phyloP scores from a whole-genome alignment of 2,113 vertebrate species.

The Callospermophilus lateralis region DNA sequence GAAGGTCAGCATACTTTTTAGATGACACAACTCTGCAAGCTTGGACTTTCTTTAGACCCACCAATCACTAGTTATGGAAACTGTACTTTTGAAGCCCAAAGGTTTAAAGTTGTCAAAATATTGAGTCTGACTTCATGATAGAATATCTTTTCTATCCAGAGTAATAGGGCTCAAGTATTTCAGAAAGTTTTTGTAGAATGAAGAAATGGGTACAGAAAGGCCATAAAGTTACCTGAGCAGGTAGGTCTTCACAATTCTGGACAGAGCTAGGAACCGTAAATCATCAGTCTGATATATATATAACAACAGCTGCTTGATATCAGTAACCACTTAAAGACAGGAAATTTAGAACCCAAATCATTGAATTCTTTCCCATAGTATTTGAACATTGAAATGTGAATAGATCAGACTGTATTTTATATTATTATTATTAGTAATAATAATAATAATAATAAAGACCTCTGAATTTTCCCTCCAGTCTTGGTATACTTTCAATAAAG shows the following conservation, averaged over 20 bases:
- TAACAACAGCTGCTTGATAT: neutral
- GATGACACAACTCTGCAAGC: conserved; percentile 25
- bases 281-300: neutral
- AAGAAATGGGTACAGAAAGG: neutral
- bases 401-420: neutral
- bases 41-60: neutral
- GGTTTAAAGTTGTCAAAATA: conserved; percentile 71
- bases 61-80: neutral
- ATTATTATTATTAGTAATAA: too few species aligned
- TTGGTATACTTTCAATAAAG: neutral
- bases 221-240: neutral
- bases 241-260: neutral
- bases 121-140: conserved; percentile 53
- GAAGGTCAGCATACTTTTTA: conserved; percentile 72
- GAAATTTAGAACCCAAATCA: conserved; percentile 45
- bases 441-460: neutral
- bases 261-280: neutral
- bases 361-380: neutral
- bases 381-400: neutral
- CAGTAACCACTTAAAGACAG: neutral
- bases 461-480: neutral
- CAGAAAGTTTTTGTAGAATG: conserved; percentile 22
- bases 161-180: neutral
- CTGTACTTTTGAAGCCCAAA: conserved; percentile 39
- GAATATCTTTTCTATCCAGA: conserved; percentile 14